Conservation (phyloP, 2,113 vertebrate genomes). For the Odontophorus gujanensis region DNA sequence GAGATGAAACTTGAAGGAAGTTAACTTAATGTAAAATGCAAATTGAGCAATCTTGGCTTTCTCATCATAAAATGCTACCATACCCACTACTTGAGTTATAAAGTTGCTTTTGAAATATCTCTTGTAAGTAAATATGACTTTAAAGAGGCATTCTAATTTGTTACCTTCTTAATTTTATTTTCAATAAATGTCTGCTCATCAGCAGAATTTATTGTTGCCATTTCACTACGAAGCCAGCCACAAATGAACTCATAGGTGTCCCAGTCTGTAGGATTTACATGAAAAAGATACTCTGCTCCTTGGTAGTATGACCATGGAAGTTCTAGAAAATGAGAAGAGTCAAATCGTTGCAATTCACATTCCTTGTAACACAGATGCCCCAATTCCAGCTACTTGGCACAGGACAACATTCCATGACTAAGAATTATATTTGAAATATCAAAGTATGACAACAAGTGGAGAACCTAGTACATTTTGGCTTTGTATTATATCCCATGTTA, state of each 20-base stretch:
- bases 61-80: background rate
- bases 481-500: background rate
- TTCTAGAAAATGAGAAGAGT: constrained; percentile 76
- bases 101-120: background rate
- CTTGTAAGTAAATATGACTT: background rate
- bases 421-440: background rate
- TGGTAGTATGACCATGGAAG: constrained; percentile 90
- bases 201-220: constrained; percentile 86
- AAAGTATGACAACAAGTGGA: background rate
- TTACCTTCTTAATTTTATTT: constrained; percentile 85
- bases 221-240: constrained; percentile 82
- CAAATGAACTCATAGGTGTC: constrained; percentile 84
- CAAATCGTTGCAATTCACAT: background rate
- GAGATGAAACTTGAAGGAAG: background rate
- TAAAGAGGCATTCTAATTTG: background rate
- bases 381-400: background rate
- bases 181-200: constrained; percentile 88
- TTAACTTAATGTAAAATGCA: background rate
- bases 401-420: background rate
- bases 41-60: background rate
- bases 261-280: constrained; percentile 81
- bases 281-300: constrained; percentile 88
- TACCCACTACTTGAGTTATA: background rate
- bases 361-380: background rate
- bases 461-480: background rate